Evolutionary conservation across 1,140 invertebrate genomes (phyloP), one percentile per base, ranked within the genome.

Genomic region (Diachasma alloeum): DNA sequence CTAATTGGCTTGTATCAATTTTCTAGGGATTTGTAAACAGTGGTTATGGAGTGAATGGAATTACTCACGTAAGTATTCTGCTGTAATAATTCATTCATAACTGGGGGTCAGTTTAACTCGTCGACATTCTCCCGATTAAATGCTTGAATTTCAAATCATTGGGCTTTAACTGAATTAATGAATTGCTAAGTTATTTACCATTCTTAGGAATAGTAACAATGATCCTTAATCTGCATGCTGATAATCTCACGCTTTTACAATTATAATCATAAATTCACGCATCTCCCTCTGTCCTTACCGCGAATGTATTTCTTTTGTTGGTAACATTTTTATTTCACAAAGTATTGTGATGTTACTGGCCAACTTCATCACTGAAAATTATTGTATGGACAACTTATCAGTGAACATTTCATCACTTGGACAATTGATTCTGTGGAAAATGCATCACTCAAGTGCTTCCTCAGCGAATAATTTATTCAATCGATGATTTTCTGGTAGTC

Each of bases 21-120:
- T 92, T 91, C 79, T 89, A 96, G 94, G 97, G 97, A 85, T 98
- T 98, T 91, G 96, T 98, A 80, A 98, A 97, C 93, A 98, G 97
- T 85, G 97, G 97, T 80, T 98, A 98, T 90, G 96, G 96, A 84
- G 96, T 98, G 79, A 98, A 98, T 91, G 97, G 97, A 83, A 97
- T 98, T 86, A 95, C 96, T 85, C 97, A 97, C 91, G 95, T 96
- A 92, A 95, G 94, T 94, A 79, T 75, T 69, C 17, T 26, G 22
- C 36, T 42, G 0, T 46, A 71, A 36, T 37, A 77, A 59, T 63
- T 67, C 11, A 72, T 73, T 31, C 15, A 39, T 37, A 74, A n/a
- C 56, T 11, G 39, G 22, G 22, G 31, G 36, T 37, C n/a, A 76
- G 44, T 44, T 48, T 31, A 48, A 56, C 42, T 72, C 26, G 39